Conservation (phyloP, 2,888 invertebrate genomes). For the Hypsopygia costalis region DNA sequence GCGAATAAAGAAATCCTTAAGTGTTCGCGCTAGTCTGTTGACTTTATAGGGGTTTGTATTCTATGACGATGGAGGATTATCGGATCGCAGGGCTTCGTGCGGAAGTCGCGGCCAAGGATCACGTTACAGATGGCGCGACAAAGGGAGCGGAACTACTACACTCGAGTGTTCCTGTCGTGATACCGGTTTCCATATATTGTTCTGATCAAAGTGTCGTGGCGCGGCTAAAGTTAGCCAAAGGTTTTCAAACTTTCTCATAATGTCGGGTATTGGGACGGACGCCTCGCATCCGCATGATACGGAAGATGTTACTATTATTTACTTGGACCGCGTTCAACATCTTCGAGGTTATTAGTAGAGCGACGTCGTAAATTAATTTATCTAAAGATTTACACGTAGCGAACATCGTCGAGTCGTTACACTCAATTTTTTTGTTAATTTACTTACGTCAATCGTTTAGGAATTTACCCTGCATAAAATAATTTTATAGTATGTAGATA, state of each 20-base stretch:
- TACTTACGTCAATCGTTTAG: background rate
- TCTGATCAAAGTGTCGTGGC: constrained; percentile 19
- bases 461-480: background rate
- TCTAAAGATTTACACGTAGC: constrained; percentile 23
- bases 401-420: constrained; percentile 3
- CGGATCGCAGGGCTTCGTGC: constrained; percentile 66
- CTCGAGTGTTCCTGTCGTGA: constrained; percentile 53
- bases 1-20: background rate
- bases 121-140: constrained; percentile 57
- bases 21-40: background rate
- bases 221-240: background rate
- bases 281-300: constrained; percentile 52
- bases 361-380: constrained; percentile 49
- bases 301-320: constrained; percentile 61
- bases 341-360: constrained; percentile 53
- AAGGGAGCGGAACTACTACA: constrained; percentile 65
- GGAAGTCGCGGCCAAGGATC: constrained; percentile 69
- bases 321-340: constrained; percentile 67
- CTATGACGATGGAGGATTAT: constrained; percentile 54
- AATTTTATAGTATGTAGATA: no score
- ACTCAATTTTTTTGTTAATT: constrained; percentile 2
- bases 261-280: constrained; percentile 44
- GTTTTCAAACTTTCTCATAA: constrained; percentile 27
- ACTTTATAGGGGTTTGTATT: constrained; percentile 25
- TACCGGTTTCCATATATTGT: constrained; percentile 38